Base-by-base conservation (phyloP, 2,888 invertebrate genomes). In the Ophion ventricosus region DNA sequence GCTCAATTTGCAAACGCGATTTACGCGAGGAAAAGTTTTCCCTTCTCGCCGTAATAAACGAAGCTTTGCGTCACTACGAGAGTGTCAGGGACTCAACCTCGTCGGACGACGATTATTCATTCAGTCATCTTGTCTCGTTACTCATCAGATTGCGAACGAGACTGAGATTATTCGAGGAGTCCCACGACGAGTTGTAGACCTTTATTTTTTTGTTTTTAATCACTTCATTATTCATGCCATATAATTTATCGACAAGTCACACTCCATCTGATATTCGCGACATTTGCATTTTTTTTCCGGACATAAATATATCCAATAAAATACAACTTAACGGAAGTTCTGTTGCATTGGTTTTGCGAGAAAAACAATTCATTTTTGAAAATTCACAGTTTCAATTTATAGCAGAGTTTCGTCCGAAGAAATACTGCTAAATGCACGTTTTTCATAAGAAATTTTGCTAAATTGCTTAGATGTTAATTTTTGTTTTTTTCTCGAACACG, bases 151-250 rank as follows among this genome's bases (percentile, higher is more conserved):
- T 91, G 49, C 85, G 84, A 74, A 70, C 81, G 23, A 70, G 67
- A 35, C 83, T 89, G 29, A 70, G 67, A 25, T 83, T 88, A 59
- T 83, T 86, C 23, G 85, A 87, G 8, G 78, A 84, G 8, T 14
- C 83, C 11, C 90, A 87, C 11, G 90, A 91, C 29, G 91, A 91
- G 77, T 77, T 91, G 35, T 91, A 85, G 84, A 56, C n/a, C n/a
- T n/a, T n/a, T n/a, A 17, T 3, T 10, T 54, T 29, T 1, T 56
- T 40, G 14, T 0, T 8, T 43, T 67, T 3, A 10, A 67, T 67
- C 14, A 11, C 23, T 25, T 2, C 20, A 25, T 25, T 40, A 40
- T 4, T 20, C 64, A 11, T 66, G 11, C 35, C 10, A 23, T 67
- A 17, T 43, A 11, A 25, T 49, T 43, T 43, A 14, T 17, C 14